These are phyloP conservation scores for Actinia equina DNA, from an alignment of 64 coral and sea anemone species.

Conservation along the genomic window DNA sequence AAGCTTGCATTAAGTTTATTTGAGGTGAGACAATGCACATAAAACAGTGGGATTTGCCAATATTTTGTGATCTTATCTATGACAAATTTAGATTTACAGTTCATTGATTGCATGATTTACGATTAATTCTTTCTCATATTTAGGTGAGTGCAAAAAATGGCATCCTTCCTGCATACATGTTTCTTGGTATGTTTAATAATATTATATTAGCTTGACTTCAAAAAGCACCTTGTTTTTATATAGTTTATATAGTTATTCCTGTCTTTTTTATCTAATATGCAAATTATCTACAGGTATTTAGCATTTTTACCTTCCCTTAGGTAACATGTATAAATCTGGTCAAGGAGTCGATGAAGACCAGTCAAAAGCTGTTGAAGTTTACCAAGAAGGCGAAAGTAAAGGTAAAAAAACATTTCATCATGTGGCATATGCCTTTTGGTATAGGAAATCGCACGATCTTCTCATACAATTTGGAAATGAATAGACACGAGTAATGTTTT, in stretches of 20 bases:
- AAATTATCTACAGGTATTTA: too few species aligned
- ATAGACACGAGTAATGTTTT: too few species aligned
- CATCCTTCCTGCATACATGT: conserved; percentile 63
- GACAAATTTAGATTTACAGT: background rate
- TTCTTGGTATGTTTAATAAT: conserved; percentile 66
- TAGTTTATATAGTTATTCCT: too few species aligned
- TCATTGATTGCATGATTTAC: background rate
- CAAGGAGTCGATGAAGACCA: conserved; percentile 65
- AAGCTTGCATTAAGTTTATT: conserved; percentile 75
- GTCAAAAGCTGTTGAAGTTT: conserved; percentile 66
- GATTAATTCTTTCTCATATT: background rate
- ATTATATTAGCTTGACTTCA: too few species aligned
- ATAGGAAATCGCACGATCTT: too few species aligned
- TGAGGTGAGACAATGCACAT: conserved; percentile 46
- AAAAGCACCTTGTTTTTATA: too few species aligned
- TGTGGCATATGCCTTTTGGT: too few species aligned
- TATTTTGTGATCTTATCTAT: too few species aligned
- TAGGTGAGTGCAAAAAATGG: conserved; percentile 87
- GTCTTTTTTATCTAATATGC: too few species aligned
- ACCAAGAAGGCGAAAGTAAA: conserved; percentile 74
- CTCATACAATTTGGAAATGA: too few species aligned
- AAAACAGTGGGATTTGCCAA: background rate
- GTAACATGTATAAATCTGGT: conserved; percentile 85
- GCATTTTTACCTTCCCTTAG: conserved; percentile 15
- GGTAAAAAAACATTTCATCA: background rate